Base-by-base conservation (phyloP, 2,797 vertebrate species). In the Sebastes itinus region DNA sequence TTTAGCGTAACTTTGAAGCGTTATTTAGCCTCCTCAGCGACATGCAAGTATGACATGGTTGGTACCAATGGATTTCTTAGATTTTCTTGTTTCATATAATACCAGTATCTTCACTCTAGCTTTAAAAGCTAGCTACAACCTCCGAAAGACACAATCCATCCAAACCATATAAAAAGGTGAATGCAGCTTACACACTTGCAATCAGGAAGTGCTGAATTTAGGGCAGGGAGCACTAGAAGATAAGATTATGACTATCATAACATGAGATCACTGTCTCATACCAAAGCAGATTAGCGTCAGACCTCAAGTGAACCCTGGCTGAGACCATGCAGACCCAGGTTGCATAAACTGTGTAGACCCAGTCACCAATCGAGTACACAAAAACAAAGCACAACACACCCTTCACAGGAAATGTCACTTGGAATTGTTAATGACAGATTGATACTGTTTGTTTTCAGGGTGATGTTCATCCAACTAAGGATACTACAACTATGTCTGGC, bases 281-380 rank as follows among this genome's bases (percentile, higher is more conserved):
- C 20, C 46, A 67, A 82, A 79, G 55, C 42, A 77, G 73, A 42
- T 73, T 74, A 62, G 28, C 64, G 25, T 65, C 61, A 59, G 65
- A 74, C 30, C 20, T 38, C 20, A 7, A 60, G 30, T 55, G 60
- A 87, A 75, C 18, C 27, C 25, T 23, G 2, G 7, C n/a, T 20
- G 22, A 76, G 28, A 72, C 62, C 28, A 67, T 18, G 18, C 12
- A 68, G 18, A 77, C 4, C 27, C 27, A 30, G 22, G 28, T 5
- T 63, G 35, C 28, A 25, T 28, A 25, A 72, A 70, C 11, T 6
- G 1, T 8, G 25, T 10, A 23, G 23, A 80, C 18, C 9, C 30
- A 28, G n/a, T 30, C 25, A 33, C 10, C n/a, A 55, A 32, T 28
- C 4, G 7, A 6, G 6, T 22, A 38, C 12, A 28, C 25, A 18